Base-by-base conservation (phyloP, 2,888 invertebrate genomes). In the Phrixothrix hirtus region DNA sequence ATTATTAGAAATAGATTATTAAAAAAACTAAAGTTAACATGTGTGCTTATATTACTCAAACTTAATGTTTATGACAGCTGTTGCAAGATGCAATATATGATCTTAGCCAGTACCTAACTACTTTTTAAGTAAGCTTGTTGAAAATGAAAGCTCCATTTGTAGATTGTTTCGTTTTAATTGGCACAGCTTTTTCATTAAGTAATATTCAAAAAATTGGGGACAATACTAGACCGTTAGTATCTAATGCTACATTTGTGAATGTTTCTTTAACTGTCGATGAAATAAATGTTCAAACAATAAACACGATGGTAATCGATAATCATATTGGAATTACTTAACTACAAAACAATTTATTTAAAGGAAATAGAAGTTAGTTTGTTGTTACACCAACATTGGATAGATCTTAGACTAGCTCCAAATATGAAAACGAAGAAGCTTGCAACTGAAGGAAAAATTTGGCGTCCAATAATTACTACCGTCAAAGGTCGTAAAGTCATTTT, bases 401-500 rank as follows among this genome's bases (percentile, higher is more conserved):
- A 71, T 57, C 55, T 62, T 1, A 55, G 68, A 21, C 57, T 71
- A 2, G 64, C 64, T 1, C 60, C 63, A 1, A 65, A 69, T 44
- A 14, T 53, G 10, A 38, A 54, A 42, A 71, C 69, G 1, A 60
- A 55, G 35, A 66, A 60, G 53, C 54, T 60, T 57, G 70, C 71
- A 16, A 61, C 66, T 2, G 50, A 59, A 27, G 67, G 67, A 6
- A 63, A 67, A 57, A 65, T 71, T 46, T 71, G 71, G 71, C 61
- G 60, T 30, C 71, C 71, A 12, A 67, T 64, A 59, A 61, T 71
- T 16, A 61, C 63, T n/a, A 43, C 57, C 17, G 52, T 61, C 1
- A 64, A 60, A 39, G 67, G 66, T 1, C 38, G 58, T 12, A 47
- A 49, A 16, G 32, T 26, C 7, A 47, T 39, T 34, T 34, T 41